Evolutionary conservation across 2,797 vertebrate genomes (phyloP).

Genomic region (Eulemur coronatus): DNA sequence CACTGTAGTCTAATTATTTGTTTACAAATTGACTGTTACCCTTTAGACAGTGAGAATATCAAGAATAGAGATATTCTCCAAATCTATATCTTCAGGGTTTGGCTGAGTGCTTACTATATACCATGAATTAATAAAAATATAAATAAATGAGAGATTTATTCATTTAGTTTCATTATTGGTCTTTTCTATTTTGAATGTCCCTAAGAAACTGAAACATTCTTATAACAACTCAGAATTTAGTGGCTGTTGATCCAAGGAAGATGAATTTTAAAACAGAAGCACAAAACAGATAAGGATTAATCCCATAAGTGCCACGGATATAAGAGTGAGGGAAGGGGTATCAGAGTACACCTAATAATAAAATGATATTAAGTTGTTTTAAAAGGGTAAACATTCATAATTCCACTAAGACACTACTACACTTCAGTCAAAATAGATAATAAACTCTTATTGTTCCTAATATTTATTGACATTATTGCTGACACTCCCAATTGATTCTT

Average conservation of each 20-base stretch:
- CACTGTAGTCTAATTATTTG: background rate
- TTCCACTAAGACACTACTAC: background rate
- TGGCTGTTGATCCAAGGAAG: background rate
- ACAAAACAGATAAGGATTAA: background rate
- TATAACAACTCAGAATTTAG: background rate
- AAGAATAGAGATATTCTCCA: background rate
- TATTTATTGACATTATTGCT: background rate
- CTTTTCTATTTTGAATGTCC: background rate
- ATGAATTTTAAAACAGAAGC: background rate
- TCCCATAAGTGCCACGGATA: background rate
- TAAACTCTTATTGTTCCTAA: background rate
- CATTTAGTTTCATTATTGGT: background rate
- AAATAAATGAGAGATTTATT: background rate
- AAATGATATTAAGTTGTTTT: background rate
- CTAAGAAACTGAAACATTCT: background rate
- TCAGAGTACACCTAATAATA: background rate
- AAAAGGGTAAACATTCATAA: background rate
- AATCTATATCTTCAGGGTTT: background rate
- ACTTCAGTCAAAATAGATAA: background rate
- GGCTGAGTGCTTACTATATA: background rate
- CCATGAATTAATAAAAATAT: background rate
- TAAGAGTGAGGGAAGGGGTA: background rate
- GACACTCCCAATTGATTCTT: background rate
- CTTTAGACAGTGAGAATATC: background rate
- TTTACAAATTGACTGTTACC: background rate